These are phyloP conservation scores for Protodeltote pygarga DNA, from an alignment of 2,888 invertebrate species.

Conservation along the genomic window DNA sequence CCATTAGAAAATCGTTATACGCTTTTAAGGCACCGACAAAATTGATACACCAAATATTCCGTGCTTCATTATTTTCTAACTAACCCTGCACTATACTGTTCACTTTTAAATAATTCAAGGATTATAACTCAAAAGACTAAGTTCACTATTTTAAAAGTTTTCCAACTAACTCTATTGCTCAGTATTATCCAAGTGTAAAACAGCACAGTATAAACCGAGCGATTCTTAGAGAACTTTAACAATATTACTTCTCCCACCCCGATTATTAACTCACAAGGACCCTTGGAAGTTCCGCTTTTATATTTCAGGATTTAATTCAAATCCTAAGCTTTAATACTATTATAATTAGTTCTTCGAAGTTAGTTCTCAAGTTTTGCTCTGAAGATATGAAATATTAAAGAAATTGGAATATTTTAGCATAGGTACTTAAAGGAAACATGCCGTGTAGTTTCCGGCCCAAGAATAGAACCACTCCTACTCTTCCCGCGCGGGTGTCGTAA, in stretches of 20 bases:
- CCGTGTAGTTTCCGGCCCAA: no score
- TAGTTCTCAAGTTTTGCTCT: slow-evolving; percentile 9
- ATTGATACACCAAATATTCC: no score
- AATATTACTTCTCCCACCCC: slow-evolving; percentile 40
- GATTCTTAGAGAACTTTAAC: slow-evolving; percentile 38
- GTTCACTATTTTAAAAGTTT: slow-evolving; percentile 15
- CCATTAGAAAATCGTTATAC: no score
- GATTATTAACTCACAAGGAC: slow-evolving; percentile 42
- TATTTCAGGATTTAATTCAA: slow-evolving; percentile 33
- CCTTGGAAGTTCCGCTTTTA: slow-evolving; percentile 32
- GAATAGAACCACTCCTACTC: no score
- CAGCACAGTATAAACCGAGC: slow-evolving; percentile 23
- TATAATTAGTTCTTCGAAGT: slow-evolving; percentile 29
- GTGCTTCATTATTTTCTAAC: no score
- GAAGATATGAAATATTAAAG: slow-evolving; percentile 6
- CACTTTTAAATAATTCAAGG: background rate
- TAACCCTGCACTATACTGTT: no score
- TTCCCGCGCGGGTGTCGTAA: no score
- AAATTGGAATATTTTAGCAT: no score
- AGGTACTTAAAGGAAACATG: no score
- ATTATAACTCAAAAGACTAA: no score
- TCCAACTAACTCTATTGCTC: slow-evolving; percentile 11
- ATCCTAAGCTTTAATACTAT: slow-evolving; percentile 34
- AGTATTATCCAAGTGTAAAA: slow-evolving; percentile 10
- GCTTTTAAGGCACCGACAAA: no score